Percentiles rank a stretch among this genome's conserved stretches.
Conservation (phyloP, 2,113 vertebrate genomes). For the Fulmarus glacialis region DNA sequence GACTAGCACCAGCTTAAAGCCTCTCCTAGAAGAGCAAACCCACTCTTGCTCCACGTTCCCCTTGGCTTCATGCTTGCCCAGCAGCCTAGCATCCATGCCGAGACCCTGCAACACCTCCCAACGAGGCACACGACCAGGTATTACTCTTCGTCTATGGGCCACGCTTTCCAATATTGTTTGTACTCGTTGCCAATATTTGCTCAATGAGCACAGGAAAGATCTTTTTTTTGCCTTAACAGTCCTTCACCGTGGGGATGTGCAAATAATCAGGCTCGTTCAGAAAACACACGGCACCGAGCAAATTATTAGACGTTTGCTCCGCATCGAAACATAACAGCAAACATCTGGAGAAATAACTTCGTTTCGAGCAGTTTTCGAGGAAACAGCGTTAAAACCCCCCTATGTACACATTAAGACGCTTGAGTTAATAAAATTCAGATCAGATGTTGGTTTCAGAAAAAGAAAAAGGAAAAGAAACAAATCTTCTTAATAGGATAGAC, state of each 20-base stretch:
- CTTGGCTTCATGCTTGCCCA: not conserved
- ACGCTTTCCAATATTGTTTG: not conserved
- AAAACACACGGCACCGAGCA: not conserved
- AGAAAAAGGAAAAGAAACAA: not conserved
- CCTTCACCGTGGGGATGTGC: rapidly evolving
- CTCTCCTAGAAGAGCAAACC: not conserved
- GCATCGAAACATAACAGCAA: not conserved
- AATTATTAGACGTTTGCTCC: not conserved
- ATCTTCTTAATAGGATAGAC: not conserved
- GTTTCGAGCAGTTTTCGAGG: not conserved
- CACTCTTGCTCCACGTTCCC: not conserved
- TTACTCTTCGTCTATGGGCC: not conserved
- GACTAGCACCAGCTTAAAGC: not conserved
- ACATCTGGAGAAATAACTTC: not conserved
- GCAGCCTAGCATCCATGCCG: rapidly evolving
- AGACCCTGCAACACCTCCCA: not conserved
- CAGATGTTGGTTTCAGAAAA: not conserved
- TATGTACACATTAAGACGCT: rapidly evolving
- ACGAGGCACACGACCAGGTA: rapidly evolving
- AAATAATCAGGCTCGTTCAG: rapidly evolving
- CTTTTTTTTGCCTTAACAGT: not conserved
- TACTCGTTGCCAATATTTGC: rapidly evolving
- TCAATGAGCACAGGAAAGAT: not conserved
- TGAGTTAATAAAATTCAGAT: not conserved
- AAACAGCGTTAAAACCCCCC: rapidly evolving